Percentiles rank a stretch among this genome's conserved stretches.
Conservation (phyloP, 2,888 invertebrate species). For the Aphodius granarius region DNA sequence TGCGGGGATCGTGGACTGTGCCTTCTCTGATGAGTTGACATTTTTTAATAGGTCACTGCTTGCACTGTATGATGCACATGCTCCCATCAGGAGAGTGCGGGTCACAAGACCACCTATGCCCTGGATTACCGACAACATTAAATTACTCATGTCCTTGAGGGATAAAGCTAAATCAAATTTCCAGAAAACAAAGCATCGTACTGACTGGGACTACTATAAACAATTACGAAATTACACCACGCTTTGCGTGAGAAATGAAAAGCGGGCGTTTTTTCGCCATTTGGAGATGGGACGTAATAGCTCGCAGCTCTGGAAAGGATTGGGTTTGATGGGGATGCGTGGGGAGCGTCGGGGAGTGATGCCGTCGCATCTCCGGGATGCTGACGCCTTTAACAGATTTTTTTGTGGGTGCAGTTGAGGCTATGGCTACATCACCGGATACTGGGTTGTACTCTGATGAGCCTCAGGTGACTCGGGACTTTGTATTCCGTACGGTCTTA, state of each 20-base stretch:
- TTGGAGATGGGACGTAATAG: not conserved
- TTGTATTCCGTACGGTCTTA: not conserved
- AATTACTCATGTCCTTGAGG: conserved; percentile 10
- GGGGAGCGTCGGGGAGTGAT: not conserved
- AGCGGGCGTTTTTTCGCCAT: not conserved
- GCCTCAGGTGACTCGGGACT: not conserved
- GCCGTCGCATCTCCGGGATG: not conserved
- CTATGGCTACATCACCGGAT: not conserved
- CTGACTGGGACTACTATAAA: conserved; percentile 14
- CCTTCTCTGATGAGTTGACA: not conserved
- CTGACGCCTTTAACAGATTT: not conserved
- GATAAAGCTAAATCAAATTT: conserved; percentile 9
- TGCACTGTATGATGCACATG: not conserved
- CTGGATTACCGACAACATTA: conserved; percentile 15
- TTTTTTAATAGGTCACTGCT: not conserved
- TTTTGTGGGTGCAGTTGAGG: not conserved
- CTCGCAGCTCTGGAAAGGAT: not conserved
- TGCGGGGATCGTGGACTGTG: too few species aligned
- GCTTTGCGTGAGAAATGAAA: conserved; percentile 11
- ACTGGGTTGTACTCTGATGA: not conserved
- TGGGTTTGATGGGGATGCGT: not conserved
- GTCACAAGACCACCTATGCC: not conserved
- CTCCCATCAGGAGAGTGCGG: not conserved
- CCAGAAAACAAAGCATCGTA: not conserved
- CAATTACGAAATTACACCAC: conserved; percentile 19